A percentile compares a stretch with the other conserved stretches of the same genome.
Evolutionary conservation across 2,113 vertebrate genomes (phyloP).

Genomic region (Rhinoderma darwinii): DNA sequence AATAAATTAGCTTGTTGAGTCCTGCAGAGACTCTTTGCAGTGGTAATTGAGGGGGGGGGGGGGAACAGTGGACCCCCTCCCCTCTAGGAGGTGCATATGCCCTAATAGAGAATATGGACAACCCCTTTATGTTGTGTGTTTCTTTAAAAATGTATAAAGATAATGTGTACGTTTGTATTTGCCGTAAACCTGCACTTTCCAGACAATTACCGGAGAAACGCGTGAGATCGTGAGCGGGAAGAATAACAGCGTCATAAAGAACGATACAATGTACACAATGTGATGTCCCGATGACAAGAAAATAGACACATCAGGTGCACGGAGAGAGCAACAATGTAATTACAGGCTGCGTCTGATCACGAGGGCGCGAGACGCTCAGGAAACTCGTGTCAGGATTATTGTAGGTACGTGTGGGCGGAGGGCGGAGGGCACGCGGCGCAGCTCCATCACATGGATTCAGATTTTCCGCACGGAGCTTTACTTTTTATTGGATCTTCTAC

Average conservation of each 20-base stretch:
- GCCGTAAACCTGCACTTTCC: not conserved
- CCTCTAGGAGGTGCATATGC: too few species aligned
- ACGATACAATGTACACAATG: not conserved
- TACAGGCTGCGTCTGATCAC: not conserved
- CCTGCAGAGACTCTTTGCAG: too few species aligned
- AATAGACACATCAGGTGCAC: not conserved
- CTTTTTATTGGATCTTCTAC: too few species aligned
- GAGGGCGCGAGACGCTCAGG: not conserved
- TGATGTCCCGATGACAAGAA: not conserved
- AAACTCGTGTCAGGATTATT: not conserved
- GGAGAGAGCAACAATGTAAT: not conserved
- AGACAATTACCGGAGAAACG: not conserved
- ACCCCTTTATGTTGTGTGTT: not conserved
- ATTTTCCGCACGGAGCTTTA: too few species aligned
- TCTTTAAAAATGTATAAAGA: too few species aligned
- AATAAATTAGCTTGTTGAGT: too few species aligned
- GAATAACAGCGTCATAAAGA: not conserved
- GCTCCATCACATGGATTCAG: too few species aligned
- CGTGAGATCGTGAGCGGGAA: not conserved
- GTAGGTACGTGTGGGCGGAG: not conserved
- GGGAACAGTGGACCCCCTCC: too few species aligned
- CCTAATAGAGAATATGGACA: too few species aligned
- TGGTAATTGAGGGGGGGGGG: too few species aligned
- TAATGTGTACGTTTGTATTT: not conserved
- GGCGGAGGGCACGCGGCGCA: too few species aligned